Conservation (phyloP, 2,888 invertebrate genomes). For the Drosophila anomalata region DNA sequence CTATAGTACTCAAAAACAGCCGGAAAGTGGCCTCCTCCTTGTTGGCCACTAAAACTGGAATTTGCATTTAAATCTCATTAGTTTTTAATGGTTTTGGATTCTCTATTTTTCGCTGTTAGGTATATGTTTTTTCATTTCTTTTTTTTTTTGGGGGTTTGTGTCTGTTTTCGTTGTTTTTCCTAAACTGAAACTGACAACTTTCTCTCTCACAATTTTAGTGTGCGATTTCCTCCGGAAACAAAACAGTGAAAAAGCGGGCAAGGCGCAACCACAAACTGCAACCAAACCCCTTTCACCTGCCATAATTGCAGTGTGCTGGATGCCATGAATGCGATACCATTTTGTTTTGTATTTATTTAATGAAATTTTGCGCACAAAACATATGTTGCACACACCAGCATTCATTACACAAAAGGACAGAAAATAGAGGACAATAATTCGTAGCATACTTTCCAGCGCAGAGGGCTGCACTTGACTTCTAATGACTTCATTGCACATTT, state of each 20-base stretch:
- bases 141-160: constrained; percentile 8
- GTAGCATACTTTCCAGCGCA: constrained; percentile 36
- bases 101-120: constrained; percentile 25
- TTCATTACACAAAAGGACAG: background rate
- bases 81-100: constrained; percentile 74
- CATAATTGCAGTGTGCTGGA: constrained; percentile 45
- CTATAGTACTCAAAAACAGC: constrained; percentile 16
- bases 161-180: constrained; percentile 33
- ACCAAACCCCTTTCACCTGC: constrained; percentile 34
- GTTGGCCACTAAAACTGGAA: constrained; percentile 59
- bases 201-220: constrained; percentile 15
- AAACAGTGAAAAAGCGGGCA: constrained; percentile 25
- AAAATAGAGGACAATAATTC: constrained; percentile 12
- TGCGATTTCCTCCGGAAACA: constrained; percentile 67
- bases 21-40: constrained; percentile 10
- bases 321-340: constrained; percentile 41
- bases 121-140: constrained; percentile 1
- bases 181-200: constrained; percentile 70
- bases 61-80: constrained; percentile 80
- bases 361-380: constrained; percentile 71
- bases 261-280: constrained; percentile 57
- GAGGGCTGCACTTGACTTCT: constrained; percentile 53
- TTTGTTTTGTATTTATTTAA: constrained; percentile 70
- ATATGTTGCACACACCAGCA: constrained; percentile 49
- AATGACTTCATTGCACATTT: constrained; percentile 55